Conservation (phyloP, 35 echinoderm and acorn worm genomes). For the Apostichopus californicus region DNA sequence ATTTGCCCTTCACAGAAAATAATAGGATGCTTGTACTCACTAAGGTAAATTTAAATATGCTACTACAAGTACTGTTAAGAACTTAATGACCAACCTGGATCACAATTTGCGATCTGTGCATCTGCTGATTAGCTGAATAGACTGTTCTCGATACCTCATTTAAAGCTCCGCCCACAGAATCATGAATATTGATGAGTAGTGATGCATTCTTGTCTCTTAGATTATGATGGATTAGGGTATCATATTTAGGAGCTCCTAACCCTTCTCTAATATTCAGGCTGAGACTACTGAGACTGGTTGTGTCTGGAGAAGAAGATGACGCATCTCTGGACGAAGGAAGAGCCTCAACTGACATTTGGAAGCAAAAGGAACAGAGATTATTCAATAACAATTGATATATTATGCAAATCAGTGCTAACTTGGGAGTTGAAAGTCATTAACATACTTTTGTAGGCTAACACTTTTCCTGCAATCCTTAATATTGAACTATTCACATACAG, state of each 20-base stretch:
- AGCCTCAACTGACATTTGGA: constrained; percentile 14
- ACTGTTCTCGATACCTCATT: constrained; percentile 5
- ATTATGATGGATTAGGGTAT: constrained; percentile 47
- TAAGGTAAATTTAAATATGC: too few species aligned
- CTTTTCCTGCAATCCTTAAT: too few species aligned
- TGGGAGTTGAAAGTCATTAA: too few species aligned
- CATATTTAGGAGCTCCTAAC: constrained; percentile 46
- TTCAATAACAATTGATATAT: neutral
- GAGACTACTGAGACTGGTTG: constrained; percentile 35
- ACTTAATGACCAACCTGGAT: constrained; percentile 12
- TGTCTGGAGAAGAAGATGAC: constrained; percentile 13
- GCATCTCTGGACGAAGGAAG: neutral
- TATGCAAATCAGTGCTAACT: too few species aligned
- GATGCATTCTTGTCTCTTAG: constrained; percentile 55
- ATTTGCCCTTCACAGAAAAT: too few species aligned
- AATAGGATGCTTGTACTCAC: too few species aligned
- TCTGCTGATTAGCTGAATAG: constrained; percentile 24
- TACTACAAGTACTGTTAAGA: too few species aligned
- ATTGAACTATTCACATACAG: too few species aligned
- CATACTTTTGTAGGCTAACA: too few species aligned
- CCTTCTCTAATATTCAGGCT: constrained; percentile 2
- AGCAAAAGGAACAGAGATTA: neutral
- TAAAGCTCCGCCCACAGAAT: constrained; percentile 12
- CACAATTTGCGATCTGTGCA: constrained; percentile 47
- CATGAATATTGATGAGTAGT: constrained; percentile 51